Evolutionary conservation across 2,113 vertebrate genomes (phyloP).

Genomic region (Archocentrus centrarchus): DNA sequence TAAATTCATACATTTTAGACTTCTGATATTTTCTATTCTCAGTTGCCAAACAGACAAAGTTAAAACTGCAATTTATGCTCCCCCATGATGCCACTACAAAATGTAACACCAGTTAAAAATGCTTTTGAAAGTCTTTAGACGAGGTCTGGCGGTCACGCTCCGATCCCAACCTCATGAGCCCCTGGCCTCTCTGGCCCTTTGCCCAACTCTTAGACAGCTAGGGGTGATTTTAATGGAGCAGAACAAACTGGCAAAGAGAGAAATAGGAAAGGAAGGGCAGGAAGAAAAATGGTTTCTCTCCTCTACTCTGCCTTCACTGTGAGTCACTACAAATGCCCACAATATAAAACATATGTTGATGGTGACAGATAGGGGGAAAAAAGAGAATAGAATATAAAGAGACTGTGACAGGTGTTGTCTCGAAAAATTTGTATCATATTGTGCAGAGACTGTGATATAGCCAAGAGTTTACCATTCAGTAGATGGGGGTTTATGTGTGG

Average conservation of each 20-base stretch:
- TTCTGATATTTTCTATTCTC: background rate
- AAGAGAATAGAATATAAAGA: constrained; percentile 17
- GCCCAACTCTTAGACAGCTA: constrained; percentile 29
- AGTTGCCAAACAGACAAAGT: constrained; percentile 2
- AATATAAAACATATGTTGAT: constrained; percentile 62
- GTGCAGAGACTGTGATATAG: background rate
- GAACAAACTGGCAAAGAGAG: constrained; percentile 51
- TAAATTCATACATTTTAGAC: background rate
- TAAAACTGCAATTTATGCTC: constrained; percentile 6
- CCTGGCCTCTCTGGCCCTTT: constrained; percentile 43
- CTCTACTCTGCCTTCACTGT: constrained; percentile 10
- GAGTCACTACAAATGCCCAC: constrained; percentile 21
- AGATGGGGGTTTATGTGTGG: background rate
- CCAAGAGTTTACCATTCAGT: background rate
- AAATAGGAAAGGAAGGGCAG: constrained; percentile 22
- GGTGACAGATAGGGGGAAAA: constrained; percentile 13
- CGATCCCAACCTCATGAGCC: constrained; percentile 59
- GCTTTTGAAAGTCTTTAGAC: constrained; percentile 47
- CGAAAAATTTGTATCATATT: background rate
- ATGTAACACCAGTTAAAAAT: constrained; percentile 40
- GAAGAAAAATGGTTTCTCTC: constrained; percentile 36
- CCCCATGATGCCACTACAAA: constrained; percentile 7
- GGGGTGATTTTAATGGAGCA: constrained; percentile 66
- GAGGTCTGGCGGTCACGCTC: constrained; percentile 46
- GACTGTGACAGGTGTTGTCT: constrained; percentile 32